Evolutionary conservation across 2,888 invertebrate genomes (phyloP).

Genomic region (Caenorhabditis sulstoni): DNA sequence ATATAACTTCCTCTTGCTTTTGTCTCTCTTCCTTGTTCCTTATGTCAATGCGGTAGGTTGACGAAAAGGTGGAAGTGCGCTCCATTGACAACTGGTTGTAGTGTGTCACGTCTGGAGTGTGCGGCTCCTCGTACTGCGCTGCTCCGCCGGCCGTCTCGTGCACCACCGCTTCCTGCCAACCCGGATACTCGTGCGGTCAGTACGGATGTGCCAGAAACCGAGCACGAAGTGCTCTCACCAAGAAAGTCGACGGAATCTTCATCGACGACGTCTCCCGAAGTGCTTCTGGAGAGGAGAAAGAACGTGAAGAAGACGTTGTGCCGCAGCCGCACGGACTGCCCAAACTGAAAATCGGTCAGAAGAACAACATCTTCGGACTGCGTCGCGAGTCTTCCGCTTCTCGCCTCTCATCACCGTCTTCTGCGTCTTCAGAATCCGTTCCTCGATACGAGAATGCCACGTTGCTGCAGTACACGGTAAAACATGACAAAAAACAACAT

Average conservation of each 20-base stretch:
- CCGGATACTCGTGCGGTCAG: conserved; percentile 78
- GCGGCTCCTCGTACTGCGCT: conserved; percentile 71
- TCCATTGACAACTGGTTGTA: conserved; percentile 42
- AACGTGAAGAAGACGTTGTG: neutral
- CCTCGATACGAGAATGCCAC: conserved; percentile 62
- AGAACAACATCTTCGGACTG: conserved; percentile 65
- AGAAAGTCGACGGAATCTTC: conserved; percentile 73
- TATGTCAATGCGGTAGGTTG: neutral
- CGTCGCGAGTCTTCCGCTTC: conserved; percentile 42
- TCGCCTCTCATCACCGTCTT: neutral
- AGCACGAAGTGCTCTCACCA: conserved; percentile 74
- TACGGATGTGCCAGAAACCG: conserved; percentile 79
- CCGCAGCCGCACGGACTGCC: neutral
- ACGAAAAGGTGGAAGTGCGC: too few species aligned
- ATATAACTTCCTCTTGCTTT: neutral
- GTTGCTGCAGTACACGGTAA: conserved; percentile 70
- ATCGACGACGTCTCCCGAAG: conserved; percentile 53
- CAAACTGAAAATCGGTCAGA: conserved; percentile 42
- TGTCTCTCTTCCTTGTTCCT: neutral
- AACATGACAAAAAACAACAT: neutral
- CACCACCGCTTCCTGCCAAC: conserved; percentile 70
- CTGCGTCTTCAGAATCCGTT: too few species aligned
- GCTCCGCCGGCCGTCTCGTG: conserved; percentile 67
- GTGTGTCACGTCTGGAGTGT: conserved; percentile 75
- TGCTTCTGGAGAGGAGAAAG: neutral